Conservation (phyloP, 2,888 invertebrate species). For the Machimus rusticus region DNA sequence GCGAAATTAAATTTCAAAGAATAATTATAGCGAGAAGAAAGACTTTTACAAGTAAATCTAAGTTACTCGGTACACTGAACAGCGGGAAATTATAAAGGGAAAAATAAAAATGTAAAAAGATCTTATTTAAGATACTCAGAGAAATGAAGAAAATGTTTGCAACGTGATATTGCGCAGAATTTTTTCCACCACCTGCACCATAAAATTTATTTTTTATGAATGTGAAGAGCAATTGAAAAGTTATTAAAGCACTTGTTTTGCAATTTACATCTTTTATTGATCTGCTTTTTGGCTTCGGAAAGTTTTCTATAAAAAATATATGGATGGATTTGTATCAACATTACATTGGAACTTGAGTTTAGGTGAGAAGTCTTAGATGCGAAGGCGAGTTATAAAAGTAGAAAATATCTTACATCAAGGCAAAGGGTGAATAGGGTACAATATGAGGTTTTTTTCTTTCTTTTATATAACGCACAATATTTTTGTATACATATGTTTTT, state of each 20-base stretch:
- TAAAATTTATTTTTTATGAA: not conserved
- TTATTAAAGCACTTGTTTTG: not conserved
- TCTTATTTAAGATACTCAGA: not conserved
- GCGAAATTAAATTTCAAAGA: not conserved
- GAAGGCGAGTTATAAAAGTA: constrained; percentile 15
- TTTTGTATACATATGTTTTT: not conserved
- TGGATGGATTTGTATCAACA: not conserved
- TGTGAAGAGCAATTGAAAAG: not conserved
- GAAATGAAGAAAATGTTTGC: not conserved
- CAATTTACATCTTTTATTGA: not conserved
- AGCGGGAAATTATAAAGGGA: not conserved
- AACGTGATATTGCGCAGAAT: not conserved
- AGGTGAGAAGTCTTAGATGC: not conserved
- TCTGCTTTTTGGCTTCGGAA: not conserved
- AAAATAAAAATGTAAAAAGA: not conserved
- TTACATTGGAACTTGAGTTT: not conserved
- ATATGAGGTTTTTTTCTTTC: not conserved
- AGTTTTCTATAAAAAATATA: constrained; percentile 27
- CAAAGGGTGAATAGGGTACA: not conserved
- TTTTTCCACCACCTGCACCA: not conserved
- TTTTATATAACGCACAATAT: not conserved
- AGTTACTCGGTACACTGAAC: not conserved
- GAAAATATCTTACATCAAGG: constrained; percentile 12
- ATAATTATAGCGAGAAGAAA: not conserved
- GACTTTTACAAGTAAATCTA: not conserved